Conservation (phyloP, 2,797 vertebrate genomes). For the Malacoctenus gilli region DNA sequence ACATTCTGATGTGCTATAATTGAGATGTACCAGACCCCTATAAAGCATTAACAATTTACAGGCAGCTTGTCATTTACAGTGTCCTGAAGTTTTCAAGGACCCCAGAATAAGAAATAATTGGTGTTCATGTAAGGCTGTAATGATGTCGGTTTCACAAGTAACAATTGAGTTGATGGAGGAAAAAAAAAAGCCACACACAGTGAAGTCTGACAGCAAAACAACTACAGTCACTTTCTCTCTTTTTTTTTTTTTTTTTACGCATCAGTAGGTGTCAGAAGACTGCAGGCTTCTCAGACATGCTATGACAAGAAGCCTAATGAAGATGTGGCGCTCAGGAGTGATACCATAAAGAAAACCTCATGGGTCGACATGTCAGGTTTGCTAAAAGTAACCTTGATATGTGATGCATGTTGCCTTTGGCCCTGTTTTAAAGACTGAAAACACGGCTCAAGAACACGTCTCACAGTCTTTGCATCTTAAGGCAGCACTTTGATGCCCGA, state of each 20-base stretch:
- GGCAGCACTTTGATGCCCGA: not conserved
- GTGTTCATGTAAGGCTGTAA: not conserved
- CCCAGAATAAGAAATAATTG: not conserved
- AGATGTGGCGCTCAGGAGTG: not conserved
- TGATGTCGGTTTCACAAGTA: not conserved
- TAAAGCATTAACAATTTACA: constrained; percentile 20
- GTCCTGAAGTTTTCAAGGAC: constrained; percentile 12
- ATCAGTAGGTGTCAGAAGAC: constrained; percentile 1
- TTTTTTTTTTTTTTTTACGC: too few species aligned
- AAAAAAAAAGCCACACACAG: not conserved
- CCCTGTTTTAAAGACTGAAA: constrained; percentile 1
- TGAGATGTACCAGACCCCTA: constrained; percentile 5
- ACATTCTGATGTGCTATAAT: constrained; percentile 44
- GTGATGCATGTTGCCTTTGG: not conserved
- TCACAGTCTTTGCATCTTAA: not conserved
- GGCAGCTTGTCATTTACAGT: constrained; percentile 20
- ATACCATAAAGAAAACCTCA: not conserved
- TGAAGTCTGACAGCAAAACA: too few species aligned
- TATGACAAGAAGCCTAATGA: not conserved
- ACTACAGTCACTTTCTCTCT: too few species aligned
- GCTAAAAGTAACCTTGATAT: constrained; percentile 13
- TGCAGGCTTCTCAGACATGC: not conserved
- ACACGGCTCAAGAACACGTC: not conserved
- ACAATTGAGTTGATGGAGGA: not conserved
- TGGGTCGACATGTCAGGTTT: not conserved